Evolutionary conservation across 2,888 invertebrate genomes (phyloP).

Genomic region (Stenotaenia linearis): DNA sequence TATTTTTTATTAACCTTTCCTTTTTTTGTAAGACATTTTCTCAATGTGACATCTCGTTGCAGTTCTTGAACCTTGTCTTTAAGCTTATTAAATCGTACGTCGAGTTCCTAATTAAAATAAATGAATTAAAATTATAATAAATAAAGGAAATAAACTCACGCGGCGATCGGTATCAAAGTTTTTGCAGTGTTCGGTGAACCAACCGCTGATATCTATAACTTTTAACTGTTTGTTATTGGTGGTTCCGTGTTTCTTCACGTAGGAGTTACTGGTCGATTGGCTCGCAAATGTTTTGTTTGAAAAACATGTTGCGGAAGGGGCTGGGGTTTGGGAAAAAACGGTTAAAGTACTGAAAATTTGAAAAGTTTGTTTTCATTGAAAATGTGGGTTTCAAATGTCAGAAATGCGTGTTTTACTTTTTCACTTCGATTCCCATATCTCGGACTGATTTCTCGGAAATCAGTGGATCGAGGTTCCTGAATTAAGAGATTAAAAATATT

Average conservation of each 20-base stretch:
- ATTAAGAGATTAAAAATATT: too few relatives aligned
- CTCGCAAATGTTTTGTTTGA: neutral
- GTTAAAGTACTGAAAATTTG: neutral
- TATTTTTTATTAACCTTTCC: neutral
- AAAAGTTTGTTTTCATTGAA: neutral
- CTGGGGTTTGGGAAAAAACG: neutral
- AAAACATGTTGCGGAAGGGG: neutral
- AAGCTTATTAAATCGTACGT: neutral
- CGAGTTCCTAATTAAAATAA: neutral
- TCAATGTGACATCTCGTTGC: conserved; percentile 39
- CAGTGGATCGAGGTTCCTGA: conserved; percentile 40
- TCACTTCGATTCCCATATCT: neutral
- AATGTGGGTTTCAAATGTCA: neutral
- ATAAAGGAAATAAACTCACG: neutral
- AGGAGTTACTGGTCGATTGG: neutral
- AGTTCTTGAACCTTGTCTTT: conserved; percentile 41
- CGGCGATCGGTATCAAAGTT: neutral
- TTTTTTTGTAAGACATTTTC: conserved; percentile 40
- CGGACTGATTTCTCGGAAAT: neutral
- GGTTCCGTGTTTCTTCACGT: neutral
- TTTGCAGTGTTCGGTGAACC: conserved; percentile 8
- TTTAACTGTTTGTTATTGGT: neutral
- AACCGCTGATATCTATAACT: neutral
- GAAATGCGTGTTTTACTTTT: neutral
- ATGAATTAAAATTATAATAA: neutral